Conservation (phyloP, 2,888 invertebrate genomes). For the Drosophila leonis region DNA sequence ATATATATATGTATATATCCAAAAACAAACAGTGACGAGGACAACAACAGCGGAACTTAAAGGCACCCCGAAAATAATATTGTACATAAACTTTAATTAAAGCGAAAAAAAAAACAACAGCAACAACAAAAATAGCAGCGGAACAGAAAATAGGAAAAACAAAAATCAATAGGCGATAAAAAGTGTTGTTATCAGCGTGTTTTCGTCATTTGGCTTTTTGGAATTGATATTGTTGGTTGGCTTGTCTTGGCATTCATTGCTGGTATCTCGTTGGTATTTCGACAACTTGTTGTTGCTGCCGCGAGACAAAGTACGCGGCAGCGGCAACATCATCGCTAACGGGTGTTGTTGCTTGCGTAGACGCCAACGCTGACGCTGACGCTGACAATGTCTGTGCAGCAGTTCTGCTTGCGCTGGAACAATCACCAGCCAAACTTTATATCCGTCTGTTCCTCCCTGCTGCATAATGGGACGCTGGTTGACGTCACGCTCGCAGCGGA, state of each 20-base stretch:
- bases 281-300: constrained; percentile 64
- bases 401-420: constrained; percentile 95
- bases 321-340: constrained; percentile 52
- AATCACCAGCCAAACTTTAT: constrained; percentile 97
- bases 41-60: constrained; percentile 41
- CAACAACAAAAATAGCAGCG: constrained; percentile 15
- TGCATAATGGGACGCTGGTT: constrained; percentile 93
- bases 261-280: constrained; percentile 44
- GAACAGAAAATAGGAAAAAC: constrained; percentile 46
- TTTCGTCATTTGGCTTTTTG: constrained; percentile 60
- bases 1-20: constrained; percentile 20
- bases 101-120: constrained; percentile 30
- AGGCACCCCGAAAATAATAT: constrained; percentile 62
- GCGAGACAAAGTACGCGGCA: constrained; percentile 59
- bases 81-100: constrained; percentile 75
- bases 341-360: constrained; percentile 53
- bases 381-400: constrained; percentile 89
- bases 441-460: constrained; percentile 93
- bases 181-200: constrained; percentile 63
- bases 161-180: constrained; percentile 78
- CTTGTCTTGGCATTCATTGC: constrained; percentile 39
- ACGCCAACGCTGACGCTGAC: constrained; percentile 38
- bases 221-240: constrained; percentile 49
- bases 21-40: constrained; percentile 33
- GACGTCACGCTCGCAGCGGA: constrained; percentile 97